Conservation (phyloP, 2,113 vertebrate genomes). For the Rutilus rutilus region DNA sequence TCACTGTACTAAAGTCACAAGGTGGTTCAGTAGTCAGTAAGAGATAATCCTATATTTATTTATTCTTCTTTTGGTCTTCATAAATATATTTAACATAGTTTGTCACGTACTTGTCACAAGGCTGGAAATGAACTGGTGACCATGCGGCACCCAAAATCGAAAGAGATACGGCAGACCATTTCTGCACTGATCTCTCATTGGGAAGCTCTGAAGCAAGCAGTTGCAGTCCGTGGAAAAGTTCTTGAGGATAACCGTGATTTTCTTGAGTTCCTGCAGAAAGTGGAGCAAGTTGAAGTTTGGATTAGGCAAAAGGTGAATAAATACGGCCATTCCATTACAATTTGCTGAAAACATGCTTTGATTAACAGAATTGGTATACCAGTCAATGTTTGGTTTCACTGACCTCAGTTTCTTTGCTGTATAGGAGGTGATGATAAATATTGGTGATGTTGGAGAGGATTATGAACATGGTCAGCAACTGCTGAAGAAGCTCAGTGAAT, state of each 20-base stretch:
- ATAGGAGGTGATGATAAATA: slow-evolving; percentile 87
- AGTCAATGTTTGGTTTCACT: background rate
- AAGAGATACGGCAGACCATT: slow-evolving; percentile 70
- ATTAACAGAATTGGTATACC: background rate
- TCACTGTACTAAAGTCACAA: background rate
- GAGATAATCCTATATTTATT: background rate
- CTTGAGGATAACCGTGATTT: slow-evolving; percentile 83
- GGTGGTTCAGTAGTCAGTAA: background rate
- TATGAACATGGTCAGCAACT: slow-evolving; percentile 87
- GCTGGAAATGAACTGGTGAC: slow-evolving; percentile 77
- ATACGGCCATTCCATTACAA: background rate
- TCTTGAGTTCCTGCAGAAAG: slow-evolving; percentile 87
- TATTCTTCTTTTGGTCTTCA: background rate
- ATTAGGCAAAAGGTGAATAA: slow-evolving; percentile 84
- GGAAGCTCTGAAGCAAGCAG: slow-evolving; percentile 79
- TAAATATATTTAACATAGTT: slow-evolving; percentile 2
- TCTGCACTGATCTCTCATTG: slow-evolving; percentile 75
- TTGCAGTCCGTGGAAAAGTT: slow-evolving; percentile 77
- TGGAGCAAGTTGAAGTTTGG: slow-evolving; percentile 88
- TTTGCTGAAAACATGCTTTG: background rate
- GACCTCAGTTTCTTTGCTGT: background rate
- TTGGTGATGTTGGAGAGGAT: slow-evolving; percentile 83
- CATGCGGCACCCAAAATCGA: slow-evolving; percentile 69
- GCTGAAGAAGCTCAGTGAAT: slow-evolving; percentile 78
- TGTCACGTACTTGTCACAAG: slow-evolving; percentile 60